phyloP scores from a whole-genome alignment of 53 echinoderm and acorn worm species.

The Actinopyga echinites region DNA sequence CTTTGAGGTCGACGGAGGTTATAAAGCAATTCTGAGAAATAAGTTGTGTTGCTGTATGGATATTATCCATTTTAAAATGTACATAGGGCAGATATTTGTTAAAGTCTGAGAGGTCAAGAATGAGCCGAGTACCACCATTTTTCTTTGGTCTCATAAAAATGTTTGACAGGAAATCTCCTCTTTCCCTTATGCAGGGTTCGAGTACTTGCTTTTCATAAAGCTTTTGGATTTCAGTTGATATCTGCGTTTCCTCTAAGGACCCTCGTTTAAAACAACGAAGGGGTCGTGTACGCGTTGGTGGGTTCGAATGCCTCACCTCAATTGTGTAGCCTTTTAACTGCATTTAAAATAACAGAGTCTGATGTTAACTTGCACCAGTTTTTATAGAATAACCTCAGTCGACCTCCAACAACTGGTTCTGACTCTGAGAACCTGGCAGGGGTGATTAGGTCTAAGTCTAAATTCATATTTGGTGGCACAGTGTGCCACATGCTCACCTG shows the following conservation, averaged over 20 bases:
- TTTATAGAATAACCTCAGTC: conserved; percentile 40
- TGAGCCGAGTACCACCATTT: conserved; percentile 45
- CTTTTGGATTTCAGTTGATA: conserved; percentile 16
- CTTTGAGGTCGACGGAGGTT: conserved; percentile 44
- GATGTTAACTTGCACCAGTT: conserved; percentile 36
- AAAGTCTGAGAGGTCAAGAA: conserved; percentile 49
- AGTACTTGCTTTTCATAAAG: conserved; percentile 30
- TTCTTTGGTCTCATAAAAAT: conserved; percentile 54
- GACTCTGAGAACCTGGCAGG: too few relatives aligned
- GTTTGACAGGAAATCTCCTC: conserved; percentile 46
- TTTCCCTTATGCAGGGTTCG: background rate
- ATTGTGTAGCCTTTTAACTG: conserved; percentile 29
- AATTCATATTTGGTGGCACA: background rate
- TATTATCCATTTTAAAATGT: conserved; percentile 58
- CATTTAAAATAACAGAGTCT: background rate
- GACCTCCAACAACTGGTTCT: conserved; percentile 36
- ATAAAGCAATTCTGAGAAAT: conserved; percentile 44
- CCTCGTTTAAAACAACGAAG: conserved; percentile 5
- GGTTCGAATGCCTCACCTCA: conserved; percentile 6
- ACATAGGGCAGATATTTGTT: conserved; percentile 26
- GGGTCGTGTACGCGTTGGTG: background rate
- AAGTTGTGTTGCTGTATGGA: conserved; percentile 33
- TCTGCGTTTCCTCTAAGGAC: background rate
- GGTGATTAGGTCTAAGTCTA: background rate
- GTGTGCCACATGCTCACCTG: background rate